A percentile compares a stretch with the other conserved stretches of the same genome.
These are phyloP conservation scores for Plagiodera versicolora DNA, from an alignment of 2,888 invertebrate genomes.

Conservation along the genomic window DNA sequence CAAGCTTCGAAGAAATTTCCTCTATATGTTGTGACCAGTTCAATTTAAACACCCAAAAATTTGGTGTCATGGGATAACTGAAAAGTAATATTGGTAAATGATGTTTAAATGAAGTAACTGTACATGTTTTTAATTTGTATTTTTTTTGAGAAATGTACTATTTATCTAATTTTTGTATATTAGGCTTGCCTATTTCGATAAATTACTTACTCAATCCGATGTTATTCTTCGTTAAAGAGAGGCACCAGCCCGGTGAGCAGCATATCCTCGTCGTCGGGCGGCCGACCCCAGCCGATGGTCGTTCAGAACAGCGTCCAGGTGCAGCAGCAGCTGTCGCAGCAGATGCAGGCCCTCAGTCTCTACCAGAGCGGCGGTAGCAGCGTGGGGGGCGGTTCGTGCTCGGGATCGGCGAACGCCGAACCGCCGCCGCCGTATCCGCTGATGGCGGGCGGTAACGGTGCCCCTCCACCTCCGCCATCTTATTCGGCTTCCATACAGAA, in stretches of 20 bases:
- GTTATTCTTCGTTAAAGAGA: slow-evolving; percentile 16
- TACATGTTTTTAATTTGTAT: no score
- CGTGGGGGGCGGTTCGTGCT: slow-evolving; percentile 57
- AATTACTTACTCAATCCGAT: not conserved
- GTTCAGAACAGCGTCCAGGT: slow-evolving; percentile 59
- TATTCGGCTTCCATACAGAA: slow-evolving; percentile 86
- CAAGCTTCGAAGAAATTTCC: no score
- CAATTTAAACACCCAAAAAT: no score
- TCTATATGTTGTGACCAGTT: no score
- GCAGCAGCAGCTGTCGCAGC: slow-evolving; percentile 85
- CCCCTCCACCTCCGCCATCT: slow-evolving; percentile 77
- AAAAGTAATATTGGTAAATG: no score
- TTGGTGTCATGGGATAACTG: no score
- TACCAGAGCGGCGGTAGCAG: slow-evolving; percentile 62
- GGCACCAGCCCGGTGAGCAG: slow-evolving; percentile 69
- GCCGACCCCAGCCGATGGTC: slow-evolving; percentile 78
- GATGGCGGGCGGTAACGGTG: slow-evolving; percentile 51
- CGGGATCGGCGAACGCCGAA: slow-evolving; percentile 58
- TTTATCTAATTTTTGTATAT: no score
- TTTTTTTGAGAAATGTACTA: no score
- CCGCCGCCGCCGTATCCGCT: slow-evolving; percentile 65
- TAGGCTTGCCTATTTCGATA: no score
- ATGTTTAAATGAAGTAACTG: no score
- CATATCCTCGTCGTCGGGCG: slow-evolving; percentile 43
- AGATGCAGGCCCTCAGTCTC: slow-evolving; percentile 83